These are phyloP conservation scores for Sarcophaga variegata DNA, from an alignment of 2,888 invertebrate genomes.

Conservation along the genomic window DNA sequence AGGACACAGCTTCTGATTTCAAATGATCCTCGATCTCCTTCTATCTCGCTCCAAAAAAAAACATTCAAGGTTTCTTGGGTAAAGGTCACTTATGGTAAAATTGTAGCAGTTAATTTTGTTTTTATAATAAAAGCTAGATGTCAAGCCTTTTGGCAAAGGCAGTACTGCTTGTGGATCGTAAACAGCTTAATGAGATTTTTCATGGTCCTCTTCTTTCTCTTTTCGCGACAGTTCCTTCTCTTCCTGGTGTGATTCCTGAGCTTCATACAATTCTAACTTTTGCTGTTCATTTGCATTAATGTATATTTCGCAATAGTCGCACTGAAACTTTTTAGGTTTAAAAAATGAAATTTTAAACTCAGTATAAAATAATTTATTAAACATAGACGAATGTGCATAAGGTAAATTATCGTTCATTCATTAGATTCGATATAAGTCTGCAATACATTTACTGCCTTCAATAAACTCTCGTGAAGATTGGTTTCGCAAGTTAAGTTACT, in stretches of 20 bases:
- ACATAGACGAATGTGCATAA: conserved; percentile 20
- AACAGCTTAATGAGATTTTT: conserved; percentile 28
- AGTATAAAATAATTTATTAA: conserved; percentile 58
- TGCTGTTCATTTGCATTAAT: conserved; percentile 54
- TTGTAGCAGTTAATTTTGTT: too few relatives aligned
- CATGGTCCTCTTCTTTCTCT: conserved; percentile 49
- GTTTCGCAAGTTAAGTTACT: conserved; percentile 61
- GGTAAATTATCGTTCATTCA: conserved; percentile 62
- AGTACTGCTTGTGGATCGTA: conserved; percentile 57
- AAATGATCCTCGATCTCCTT: conserved; percentile 73
- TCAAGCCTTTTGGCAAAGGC: conserved; percentile 50
- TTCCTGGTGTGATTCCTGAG: conserved; percentile 8
- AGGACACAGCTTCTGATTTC: conserved; percentile 71
- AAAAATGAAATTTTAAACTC: conserved; percentile 47
- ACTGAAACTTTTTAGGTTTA: conserved; percentile 68
- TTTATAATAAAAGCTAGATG: too few relatives aligned
- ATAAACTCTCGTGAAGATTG: conserved; percentile 65
- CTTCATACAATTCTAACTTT: conserved; percentile 30
- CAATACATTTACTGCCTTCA: conserved; percentile 72
- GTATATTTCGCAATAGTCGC: conserved; percentile 59
- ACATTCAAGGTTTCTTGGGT: too few relatives aligned
- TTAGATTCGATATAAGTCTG: conserved; percentile 70
- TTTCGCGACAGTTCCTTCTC: conserved; percentile 37
- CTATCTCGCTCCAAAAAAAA: conserved; percentile 22
- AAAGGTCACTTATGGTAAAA: too few relatives aligned